phyloP scores from a whole-genome alignment of 2,888 invertebrate species.

The Neuroscelio doddi region DNA sequence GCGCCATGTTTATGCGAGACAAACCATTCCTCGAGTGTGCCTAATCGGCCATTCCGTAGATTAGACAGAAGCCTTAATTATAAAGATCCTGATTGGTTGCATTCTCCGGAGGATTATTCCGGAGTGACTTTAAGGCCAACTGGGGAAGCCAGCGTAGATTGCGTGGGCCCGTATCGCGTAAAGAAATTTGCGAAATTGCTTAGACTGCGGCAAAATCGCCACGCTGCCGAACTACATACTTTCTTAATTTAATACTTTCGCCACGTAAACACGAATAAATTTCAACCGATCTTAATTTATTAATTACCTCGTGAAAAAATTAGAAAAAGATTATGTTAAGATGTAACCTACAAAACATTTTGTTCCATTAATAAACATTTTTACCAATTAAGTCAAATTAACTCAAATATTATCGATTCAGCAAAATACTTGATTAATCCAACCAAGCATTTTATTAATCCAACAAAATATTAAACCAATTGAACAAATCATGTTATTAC shows the following conservation, averaged over 20 bases:
- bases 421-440: too few relatives aligned
- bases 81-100: conserved; percentile 67
- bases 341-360: too few relatives aligned
- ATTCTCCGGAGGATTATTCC: conserved; percentile 59
- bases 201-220: not conserved
- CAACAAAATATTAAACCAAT: too few relatives aligned
- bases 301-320: too few relatives aligned
- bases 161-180: conserved; percentile 18
- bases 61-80: conserved; percentile 69
- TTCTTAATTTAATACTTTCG: not conserved
- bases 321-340: too few relatives aligned
- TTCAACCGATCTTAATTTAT: too few relatives aligned
- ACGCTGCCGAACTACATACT: not conserved
- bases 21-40: conserved; percentile 49
- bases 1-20: conserved; percentile 57
- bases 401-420: too few relatives aligned
- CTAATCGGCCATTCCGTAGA: conserved; percentile 65
- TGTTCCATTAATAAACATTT: too few relatives aligned
- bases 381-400: too few relatives aligned
- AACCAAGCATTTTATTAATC: too few relatives aligned
- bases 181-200: conserved; percentile 28
- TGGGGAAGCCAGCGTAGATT: conserved; percentile 13
- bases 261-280: too few relatives aligned
- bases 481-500: too few relatives aligned
- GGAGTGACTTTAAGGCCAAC: conserved; percentile 16